Evolutionary conservation across 2,113 vertebrate genomes (phyloP).

Genomic region (Pomatorhinus ruficollis): DNA sequence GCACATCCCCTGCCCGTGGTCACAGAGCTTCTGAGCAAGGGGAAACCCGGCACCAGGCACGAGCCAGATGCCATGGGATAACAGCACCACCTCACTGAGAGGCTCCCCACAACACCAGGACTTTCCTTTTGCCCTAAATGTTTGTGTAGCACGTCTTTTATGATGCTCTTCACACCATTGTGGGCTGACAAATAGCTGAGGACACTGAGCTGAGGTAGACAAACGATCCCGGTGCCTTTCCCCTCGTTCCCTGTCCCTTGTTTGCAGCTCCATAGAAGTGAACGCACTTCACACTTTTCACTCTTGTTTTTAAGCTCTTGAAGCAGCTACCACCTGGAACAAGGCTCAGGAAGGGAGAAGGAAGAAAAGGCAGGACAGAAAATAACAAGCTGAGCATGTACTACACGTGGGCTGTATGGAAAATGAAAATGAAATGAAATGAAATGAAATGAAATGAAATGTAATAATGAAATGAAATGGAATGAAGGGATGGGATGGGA

Average conservation of each 20-base stretch:
- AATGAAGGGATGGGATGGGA: too few species aligned
- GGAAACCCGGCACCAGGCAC: background rate
- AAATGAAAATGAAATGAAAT: background rate
- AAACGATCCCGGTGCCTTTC: fast-evolving
- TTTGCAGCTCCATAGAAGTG: background rate
- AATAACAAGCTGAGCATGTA: background rate
- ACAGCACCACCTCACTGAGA: background rate
- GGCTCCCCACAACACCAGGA: background rate
- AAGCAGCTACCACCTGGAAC: background rate
- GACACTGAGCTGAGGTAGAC: background rate
- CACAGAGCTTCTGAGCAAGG: background rate
- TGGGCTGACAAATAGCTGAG: background rate
- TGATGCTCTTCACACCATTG: background rate
- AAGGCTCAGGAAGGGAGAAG: background rate
- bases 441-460: background rate
- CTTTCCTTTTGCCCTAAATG: background rate
- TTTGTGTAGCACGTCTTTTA: background rate
- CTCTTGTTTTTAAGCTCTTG: background rate
- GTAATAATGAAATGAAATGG: background rate
- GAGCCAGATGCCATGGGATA: background rate
- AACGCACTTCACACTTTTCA: background rate
- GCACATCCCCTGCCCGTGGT: background rate
- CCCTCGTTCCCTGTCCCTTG: background rate
- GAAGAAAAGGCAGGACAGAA: background rate
- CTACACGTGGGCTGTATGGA: background rate